Evolutionary conservation across 1,140 invertebrate genomes (phyloP).

Genomic region (Nephotettix cincticeps): DNA sequence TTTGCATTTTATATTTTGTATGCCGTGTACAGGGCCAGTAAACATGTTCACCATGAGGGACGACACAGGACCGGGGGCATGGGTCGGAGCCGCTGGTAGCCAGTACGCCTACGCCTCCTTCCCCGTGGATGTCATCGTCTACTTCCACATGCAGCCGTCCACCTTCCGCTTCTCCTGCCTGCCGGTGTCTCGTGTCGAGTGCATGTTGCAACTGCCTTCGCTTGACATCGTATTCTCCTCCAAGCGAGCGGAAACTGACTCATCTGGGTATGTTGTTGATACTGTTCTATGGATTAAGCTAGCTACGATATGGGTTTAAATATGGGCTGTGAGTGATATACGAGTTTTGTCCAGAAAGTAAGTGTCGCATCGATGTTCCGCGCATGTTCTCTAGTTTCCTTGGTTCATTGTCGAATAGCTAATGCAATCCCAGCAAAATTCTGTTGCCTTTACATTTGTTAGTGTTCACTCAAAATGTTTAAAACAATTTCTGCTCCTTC

Average conservation of each 20-base stretch:
- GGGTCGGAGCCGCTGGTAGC: slow-evolving; percentile 48
- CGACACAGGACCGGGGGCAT: slow-evolving; percentile 34
- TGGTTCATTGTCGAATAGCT: too few relatives aligned
- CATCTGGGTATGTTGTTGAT: neutral
- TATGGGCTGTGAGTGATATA: too few relatives aligned
- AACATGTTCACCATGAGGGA: slow-evolving; percentile 47
- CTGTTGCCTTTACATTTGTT: too few relatives aligned
- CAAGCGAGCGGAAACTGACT: slow-evolving; percentile 68
- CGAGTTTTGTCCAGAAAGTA: too few relatives aligned
- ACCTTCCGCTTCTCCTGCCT: slow-evolving; percentile 94
- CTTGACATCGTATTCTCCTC: slow-evolving; percentile 83
- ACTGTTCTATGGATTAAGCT: too few relatives aligned
- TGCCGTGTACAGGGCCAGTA: slow-evolving; percentile 40
- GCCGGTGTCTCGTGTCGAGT: slow-evolving; percentile 93
- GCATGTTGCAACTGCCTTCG: slow-evolving; percentile 92
- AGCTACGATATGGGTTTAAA: too few relatives aligned
- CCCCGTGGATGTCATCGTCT: slow-evolving; percentile 98
- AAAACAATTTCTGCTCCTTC: too few relatives aligned
- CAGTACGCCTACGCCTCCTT: slow-evolving; percentile 90
- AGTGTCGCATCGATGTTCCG: too few relatives aligned
- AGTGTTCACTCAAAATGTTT: too few relatives aligned
- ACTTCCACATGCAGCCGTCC: slow-evolving; percentile 97
- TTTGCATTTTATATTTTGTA: too few relatives aligned
- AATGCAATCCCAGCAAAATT: too few relatives aligned
- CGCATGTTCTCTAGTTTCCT: too few relatives aligned